Evolutionary conservation across 2,797 vertebrate genomes (phyloP), one percentile per base, ranked within the genome.

Genomic region (Nasua narica): DNA sequence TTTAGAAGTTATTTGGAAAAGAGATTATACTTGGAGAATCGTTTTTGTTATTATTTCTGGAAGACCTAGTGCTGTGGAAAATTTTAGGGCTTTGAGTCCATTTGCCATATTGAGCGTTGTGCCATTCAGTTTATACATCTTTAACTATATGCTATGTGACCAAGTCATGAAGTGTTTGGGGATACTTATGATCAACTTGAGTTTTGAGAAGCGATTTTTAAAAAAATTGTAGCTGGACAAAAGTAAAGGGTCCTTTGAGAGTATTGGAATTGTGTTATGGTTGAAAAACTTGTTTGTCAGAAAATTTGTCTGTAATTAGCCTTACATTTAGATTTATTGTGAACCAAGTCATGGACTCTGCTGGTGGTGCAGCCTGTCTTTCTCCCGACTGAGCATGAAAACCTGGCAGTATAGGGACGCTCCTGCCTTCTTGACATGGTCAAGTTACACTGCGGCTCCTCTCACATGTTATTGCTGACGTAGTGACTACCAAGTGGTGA

Each of bases 1-100:
- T 74, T 74, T 46, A 90, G 84, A 91, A 62, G 32, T 62, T 94
- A 79, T 88, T 81, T 92, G 93, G 54, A 92, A 83, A 94, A 82
- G 48, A 35, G 11, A 43, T 77, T 92, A 43, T 96, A 77, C n/a
- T 77, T 83, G 40, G 62, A 96, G 76, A 87, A 54, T 70, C 18
- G 40, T 58, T 90, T 83, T 92, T 79, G 56, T 83, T 83, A 79
- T 69, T 89, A 62, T 91, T 96, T 86, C 65, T 90, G 93, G 77
- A 93, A 93, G 79, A 86, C 62, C 19, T 8, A 82, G 58, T 67
- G 86, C 40, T 25, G 50, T 35, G 79, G 83, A 88, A 89, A 89
- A 29, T 82, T 52, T 96, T 65, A 81, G 32, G 35, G 40, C 78
- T 37, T 3, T 12, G 21, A 46, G 3, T 93, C n/a, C 21, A 35